A percentile compares a stretch with the other conserved stretches of the same genome.
phyloP scores from a whole-genome alignment of 2,797 vertebrate genomes.

The Lacerta bilineata region DNA sequence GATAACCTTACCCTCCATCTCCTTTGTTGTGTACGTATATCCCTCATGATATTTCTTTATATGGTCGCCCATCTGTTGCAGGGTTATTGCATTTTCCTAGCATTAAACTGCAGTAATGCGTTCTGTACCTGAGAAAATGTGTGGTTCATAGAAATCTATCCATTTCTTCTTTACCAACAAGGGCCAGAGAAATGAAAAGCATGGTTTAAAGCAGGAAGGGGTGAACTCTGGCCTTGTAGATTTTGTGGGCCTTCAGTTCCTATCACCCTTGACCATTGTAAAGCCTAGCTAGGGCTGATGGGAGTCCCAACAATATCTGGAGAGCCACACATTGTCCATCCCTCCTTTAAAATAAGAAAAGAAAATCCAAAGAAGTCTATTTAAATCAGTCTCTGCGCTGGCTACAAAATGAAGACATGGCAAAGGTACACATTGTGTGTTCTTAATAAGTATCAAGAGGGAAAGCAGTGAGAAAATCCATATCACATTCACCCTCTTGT shows the following conservation, averaged over 20 bases:
- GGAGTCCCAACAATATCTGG: too few relatives aligned
- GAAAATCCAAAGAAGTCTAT: too few relatives aligned
- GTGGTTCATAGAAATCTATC: not conserved
- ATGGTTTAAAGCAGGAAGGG: not conserved
- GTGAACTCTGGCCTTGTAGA: too few relatives aligned
- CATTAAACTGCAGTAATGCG: not conserved
- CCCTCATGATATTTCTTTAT: not conserved
- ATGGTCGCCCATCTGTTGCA: not conserved
- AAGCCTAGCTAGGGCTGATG: too few relatives aligned
- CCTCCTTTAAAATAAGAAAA: too few relatives aligned
- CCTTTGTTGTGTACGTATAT: not conserved
- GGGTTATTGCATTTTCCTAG: not conserved
- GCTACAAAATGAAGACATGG: not conserved
- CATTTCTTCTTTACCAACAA: not conserved
- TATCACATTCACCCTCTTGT: not conserved
- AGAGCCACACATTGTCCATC: too few relatives aligned
- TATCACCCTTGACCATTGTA: too few relatives aligned
- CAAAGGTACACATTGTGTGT: not conserved
- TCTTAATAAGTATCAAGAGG: not conserved
- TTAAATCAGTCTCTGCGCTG: not conserved
- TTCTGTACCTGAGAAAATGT: not conserved
- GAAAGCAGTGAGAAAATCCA: not conserved
- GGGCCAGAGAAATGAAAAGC: not conserved
- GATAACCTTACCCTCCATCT: not conserved
- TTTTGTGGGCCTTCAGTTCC: too few relatives aligned